Evolutionary conservation across 2,113 vertebrate species (phyloP).

Genomic region (Callipepla californica): DNA sequence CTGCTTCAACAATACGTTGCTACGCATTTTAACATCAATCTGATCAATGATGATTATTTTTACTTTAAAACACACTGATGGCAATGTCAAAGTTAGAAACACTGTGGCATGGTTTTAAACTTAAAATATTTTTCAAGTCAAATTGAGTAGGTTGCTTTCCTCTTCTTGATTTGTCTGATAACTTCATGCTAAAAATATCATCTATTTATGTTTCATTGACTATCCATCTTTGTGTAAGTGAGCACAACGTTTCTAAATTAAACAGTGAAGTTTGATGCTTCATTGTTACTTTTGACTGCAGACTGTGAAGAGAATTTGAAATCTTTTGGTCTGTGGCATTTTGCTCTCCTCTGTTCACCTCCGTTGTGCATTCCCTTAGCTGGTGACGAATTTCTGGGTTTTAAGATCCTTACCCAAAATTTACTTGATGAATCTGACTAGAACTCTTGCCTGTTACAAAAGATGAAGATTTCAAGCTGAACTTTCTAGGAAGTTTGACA

Average conservation of each 20-base stretch:
- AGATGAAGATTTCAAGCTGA: neutral
- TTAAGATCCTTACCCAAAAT: neutral
- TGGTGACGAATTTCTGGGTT: neutral
- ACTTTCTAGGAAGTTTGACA: neutral
- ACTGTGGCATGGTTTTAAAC: neutral
- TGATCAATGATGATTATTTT: neutral
- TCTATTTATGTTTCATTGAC: neutral
- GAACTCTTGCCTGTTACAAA: neutral
- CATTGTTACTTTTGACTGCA: neutral
- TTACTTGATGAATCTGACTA: neutral
- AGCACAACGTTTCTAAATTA: neutral
- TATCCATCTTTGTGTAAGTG: neutral
- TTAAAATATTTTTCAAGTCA: neutral
- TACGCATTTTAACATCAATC: neutral
- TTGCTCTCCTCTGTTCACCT: neutral
- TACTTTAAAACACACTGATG: neutral
- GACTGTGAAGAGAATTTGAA: neutral
- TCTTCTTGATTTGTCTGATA: neutral
- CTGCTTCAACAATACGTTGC: constrained; percentile 15
- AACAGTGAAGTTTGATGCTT: neutral
- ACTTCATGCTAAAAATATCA: accelerated
- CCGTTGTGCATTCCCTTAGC: neutral
- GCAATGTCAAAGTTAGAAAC: neutral
- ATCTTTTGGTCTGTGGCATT: neutral
- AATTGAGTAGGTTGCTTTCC: neutral